Evolutionary conservation across 1,140 invertebrate species (phyloP), one percentile per base, ranked within the genome.

Genomic region (Penaeus japonicus): DNA sequence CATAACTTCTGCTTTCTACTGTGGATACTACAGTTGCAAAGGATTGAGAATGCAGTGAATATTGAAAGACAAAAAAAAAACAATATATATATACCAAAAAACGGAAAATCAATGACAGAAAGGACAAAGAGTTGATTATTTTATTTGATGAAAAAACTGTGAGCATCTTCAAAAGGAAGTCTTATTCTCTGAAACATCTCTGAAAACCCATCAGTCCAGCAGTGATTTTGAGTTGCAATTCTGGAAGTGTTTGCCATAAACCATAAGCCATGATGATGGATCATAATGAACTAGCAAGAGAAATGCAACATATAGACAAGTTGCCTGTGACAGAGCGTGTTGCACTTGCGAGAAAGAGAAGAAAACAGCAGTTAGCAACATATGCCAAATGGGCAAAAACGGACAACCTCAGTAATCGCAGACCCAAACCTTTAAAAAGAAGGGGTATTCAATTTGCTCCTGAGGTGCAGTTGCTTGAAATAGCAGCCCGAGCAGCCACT

Each of bases 381-480:
- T 81, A 86, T 79, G 27, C 24, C 30, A 89, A 85, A 62, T 88
- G 83, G 84, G 30, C 62, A 17, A 82, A 83, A 59, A 80, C 80
- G 15, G 83, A 84, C 4, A 47, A 20, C 1, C 17, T 53, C 10
- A 39, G 27, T 12, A 81, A 39, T 24, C 83, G 62, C 65, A 73
- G 5, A 39, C 39, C 57, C 47, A 82, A 81, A 35, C 53, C 30
- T 0, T 59, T 39, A 30, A 24, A 81, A 30, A 75, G 54, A 47
- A 70, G 24, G 17, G 27, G 62, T 12, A 77, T 90, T 62, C 78
- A 47, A 12, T 90, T 90, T 73, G 30, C 87, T 22, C 27, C 81
- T 2, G 84, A 89, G 35, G 57, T 89, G 24, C 62, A 88, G 30
- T 39, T 90, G 18, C 89, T 89, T 83, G 89, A 90, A n/a, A 62